Evolutionary conservation across 2,113 vertebrate species (phyloP), one percentile per base, ranked within the genome.

Genomic region (Eulacestoma nigropectus): DNA sequence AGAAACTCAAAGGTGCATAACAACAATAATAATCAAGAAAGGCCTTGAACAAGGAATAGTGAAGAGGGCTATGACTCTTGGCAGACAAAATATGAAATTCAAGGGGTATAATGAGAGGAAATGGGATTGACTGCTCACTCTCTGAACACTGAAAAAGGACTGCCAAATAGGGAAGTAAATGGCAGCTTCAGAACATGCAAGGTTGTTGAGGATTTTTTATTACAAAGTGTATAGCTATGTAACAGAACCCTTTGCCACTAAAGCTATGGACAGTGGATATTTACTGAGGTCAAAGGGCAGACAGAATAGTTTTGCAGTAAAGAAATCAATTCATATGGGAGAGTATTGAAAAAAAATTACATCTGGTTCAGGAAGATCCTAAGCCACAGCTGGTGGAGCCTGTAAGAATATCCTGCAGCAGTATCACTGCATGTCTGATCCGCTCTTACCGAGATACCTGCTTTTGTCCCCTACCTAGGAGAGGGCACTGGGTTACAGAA

Each of bases 161-260:
- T 20, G 10, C 4, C 41, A 77, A 62, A 47, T 1, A 26, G 6
- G 20, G 30, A 52, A 67, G 23, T 9, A 23, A 50, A 18, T 1
- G 4, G 26, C 23, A 78, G 9, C 9, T 57, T 63, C 29, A 63
- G 44, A 93, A 44, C 15, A 72, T 11, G 11, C 3, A 87, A 27
- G 29, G 12, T 17, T 15, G 3, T 7, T 30, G n/a, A 55, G 25
- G 9, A 17, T 12, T 77, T 81, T 79, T 52, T 57, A 55, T 25
- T 50, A 46, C 5, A 11, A 62, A 70, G 10, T 6, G 7, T 19
- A 59, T 0, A 53, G 16, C 18, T 41, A 15, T 1, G 2, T 6
- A 67, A 69, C 14, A 70, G 37, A 93, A 69, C 25, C 20, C 9
- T 60, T 5, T n/a, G 19, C 8, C 13, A 21, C 15, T 65, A 35